Evolutionary conservation across 2,113 vertebrate species (phyloP), one percentile per base, ranked within the genome.

Genomic region (Oncorhynchus keta): DNA sequence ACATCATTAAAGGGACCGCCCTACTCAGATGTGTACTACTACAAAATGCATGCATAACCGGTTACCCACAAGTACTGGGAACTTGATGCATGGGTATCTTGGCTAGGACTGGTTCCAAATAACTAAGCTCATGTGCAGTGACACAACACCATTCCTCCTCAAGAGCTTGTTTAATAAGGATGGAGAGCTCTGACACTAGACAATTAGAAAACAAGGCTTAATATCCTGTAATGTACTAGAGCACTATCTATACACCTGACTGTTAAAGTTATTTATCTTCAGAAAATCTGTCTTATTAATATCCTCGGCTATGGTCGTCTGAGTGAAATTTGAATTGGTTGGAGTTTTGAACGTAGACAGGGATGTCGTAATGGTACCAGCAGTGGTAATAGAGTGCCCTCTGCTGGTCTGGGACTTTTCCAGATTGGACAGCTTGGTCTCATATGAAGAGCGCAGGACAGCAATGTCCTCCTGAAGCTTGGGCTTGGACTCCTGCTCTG

Each of bases 391-490:
- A 55, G 79, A 82, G 80, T 84, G 69, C 86, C 84, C 86, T 79
- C 85, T 90, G 74, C 74, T 89, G 85, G 80, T 66, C 48, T 32
- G 70, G 4, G 72, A 68, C 81, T 90, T 89, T 81, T 95, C 91
- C 39, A 96, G 88, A 11, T 68, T 75, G 69, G 87, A 91, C 83
- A 97, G 81, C 83, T 94, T 94, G 89, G 91, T 87, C 2, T 95
- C 86, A 0, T 94, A 97, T 0, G 93, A 94, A 70, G 73, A 91
- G 45, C 91, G 92, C 85, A 97, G 89, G 74, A 89, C 89, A 0
- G 90, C 83, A 2, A 96, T 95, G 82, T 96, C 95, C 79, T 95
- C 94, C 87, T 98, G 94, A 26, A 97, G 94, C 82, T 24, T 24
- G 24, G 24, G 24, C 24, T 24, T 24, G 24, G 24, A 24, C 24